Evolutionary conservation across 64 coral and sea anemone species (phyloP), one percentile per base, ranked within the genome.

Genomic region (Porites lutea): DNA sequence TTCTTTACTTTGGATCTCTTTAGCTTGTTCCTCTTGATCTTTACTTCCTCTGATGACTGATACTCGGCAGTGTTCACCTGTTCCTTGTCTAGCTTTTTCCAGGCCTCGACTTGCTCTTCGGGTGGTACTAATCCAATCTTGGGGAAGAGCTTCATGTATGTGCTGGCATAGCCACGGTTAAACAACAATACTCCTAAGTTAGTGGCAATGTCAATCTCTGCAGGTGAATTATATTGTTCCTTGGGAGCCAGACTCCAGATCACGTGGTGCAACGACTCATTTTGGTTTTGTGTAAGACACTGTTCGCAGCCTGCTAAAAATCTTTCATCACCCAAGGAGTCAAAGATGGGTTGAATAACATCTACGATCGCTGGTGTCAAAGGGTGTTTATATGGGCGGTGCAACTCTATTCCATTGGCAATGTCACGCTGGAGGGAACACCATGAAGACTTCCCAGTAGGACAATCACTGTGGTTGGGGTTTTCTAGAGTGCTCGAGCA

Each of bases 171-270:
- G 47, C 81, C 88, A 64, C 21, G 48, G 62, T 91, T 95, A 18
- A 91, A 95, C 12, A 81, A 2, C 20, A 88, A 13, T 5, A 91
- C 48, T 13, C 94, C 77, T 55, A 96, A 77, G n/a, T 13, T 46
- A 14, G 88, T 59, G 52, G 94, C 94, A 12, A 92, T 19, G 37
- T 75, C 23, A 22, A 53, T 79, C 43, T 91, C 93, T 48, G 77
- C 58, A 14, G 58, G 84, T 8, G 86, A 92, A 23, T 45, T 88
- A 45, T 76, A 88, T 21, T 92, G 89, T 8, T 96, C 85, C 14
- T 92, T 92, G 2, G 94, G 89, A 10, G 94, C 89, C 65, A 92
- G 48, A 5, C 89, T 57, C 94, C 89, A 96, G n/a, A 82, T 92
- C 3, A 96, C 85, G 19, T 96, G 94, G 65, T 96, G 94, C 3